These are phyloP conservation scores for Tiliacea citrago DNA, from an alignment of 2,888 invertebrate genomes.

Conservation along the genomic window DNA sequence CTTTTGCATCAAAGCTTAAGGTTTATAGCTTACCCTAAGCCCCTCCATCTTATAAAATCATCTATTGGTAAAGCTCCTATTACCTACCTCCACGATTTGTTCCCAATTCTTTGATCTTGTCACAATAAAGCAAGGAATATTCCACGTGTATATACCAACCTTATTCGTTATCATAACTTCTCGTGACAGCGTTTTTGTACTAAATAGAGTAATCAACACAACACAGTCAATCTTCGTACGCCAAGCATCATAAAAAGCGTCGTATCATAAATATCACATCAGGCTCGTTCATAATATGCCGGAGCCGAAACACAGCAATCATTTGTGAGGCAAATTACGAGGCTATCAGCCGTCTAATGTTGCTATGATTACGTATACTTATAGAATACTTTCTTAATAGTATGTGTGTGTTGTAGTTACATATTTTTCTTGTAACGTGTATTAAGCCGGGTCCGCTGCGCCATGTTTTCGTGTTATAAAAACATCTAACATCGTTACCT, in stretches of 20 bases:
- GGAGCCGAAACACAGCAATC: constrained; percentile 70
- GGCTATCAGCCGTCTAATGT: constrained; percentile 74
- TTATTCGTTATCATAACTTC: constrained; percentile 29
- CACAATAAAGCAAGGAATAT: background rate
- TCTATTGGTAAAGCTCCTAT: background rate
- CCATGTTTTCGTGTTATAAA: too few relatives aligned
- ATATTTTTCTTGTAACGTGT: constrained; percentile 65
- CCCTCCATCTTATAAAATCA: background rate
- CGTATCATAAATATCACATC: constrained; percentile 69
- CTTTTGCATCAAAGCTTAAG: background rate
- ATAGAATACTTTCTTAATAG: constrained; percentile 48
- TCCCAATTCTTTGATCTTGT: background rate
- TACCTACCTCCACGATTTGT: background rate
- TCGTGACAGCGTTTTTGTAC: constrained; percentile 22
- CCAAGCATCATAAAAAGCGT: constrained; percentile 49
- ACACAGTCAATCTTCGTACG: constrained; percentile 47
- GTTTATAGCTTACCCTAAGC: background rate
- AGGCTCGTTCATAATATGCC: constrained; percentile 63
- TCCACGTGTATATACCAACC: constrained; percentile 4
- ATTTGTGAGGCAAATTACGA: constrained; percentile 84
- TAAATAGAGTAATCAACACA: constrained; percentile 55
- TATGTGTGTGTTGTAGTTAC: constrained; percentile 5
- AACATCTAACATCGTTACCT: too few relatives aligned
- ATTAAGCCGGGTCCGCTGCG: too few relatives aligned
- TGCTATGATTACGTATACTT: constrained; percentile 75